Conservation (phyloP, 2,113 vertebrate genomes). For the Podocnemis expansa region DNA sequence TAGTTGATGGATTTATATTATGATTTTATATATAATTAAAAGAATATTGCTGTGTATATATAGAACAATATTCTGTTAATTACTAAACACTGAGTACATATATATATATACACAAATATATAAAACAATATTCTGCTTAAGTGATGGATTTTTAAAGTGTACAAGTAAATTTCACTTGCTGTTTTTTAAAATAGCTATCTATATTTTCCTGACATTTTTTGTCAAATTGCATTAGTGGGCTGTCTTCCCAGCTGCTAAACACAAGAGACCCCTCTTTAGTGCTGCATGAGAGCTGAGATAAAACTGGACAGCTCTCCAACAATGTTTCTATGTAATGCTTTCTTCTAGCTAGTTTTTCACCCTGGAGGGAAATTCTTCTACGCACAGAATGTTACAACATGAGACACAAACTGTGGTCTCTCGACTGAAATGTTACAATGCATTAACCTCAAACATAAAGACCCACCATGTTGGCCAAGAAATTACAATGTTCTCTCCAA, state of each 20-base stretch:
- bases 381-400: constrained; percentile 42
- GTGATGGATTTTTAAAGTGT: background rate
- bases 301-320: background rate
- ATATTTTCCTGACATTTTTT: constrained; percentile 4
- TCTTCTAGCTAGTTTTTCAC: constrained; percentile 3
- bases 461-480: constrained; percentile 6
- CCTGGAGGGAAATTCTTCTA: constrained; percentile 50
- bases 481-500: constrained; percentile 1
- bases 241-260: background rate
- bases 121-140: background rate
- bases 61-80: no score
- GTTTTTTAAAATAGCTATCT: background rate
- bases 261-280: background rate
- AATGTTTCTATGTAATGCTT: background rate
- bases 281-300: constrained; percentile 3
- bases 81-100: no score
- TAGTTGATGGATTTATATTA: no score
- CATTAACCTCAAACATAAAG: constrained; percentile 65
- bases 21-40: no score
- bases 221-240: background rate
- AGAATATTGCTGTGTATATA: no score
- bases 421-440: constrained; percentile 42
- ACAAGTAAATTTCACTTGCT: background rate
- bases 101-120: no score
- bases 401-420: constrained; percentile 53